These are phyloP conservation scores for Melanocharis versteri DNA, from an alignment of 2,113 vertebrate species.

Conservation along the genomic window DNA sequence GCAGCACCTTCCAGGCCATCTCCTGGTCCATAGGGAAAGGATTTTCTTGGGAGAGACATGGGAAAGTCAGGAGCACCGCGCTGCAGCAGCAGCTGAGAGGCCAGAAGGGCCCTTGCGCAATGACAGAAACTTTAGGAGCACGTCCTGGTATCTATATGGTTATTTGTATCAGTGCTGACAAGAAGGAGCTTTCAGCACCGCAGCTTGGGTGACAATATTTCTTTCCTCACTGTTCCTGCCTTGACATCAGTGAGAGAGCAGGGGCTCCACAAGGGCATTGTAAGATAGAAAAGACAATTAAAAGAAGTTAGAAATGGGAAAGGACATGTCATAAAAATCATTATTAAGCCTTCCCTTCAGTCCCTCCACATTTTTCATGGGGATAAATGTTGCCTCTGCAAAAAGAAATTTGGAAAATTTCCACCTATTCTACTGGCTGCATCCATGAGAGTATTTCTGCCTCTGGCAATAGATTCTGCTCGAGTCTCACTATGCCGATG, in stretches of 20 bases:
- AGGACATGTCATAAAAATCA: constrained; percentile 12
- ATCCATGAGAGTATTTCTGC: constrained; percentile 54
- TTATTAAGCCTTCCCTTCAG: constrained; percentile 25
- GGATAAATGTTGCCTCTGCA: constrained; percentile 33
- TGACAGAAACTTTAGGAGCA: constrained; percentile 3
- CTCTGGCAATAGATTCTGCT: constrained; percentile 56
- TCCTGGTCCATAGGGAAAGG: not conserved
- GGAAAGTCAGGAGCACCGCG: not conserved
- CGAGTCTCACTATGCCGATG: constrained; percentile 15
- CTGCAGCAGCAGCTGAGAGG: not conserved
- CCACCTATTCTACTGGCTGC: constrained; percentile 55
- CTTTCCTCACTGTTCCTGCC: constrained; percentile 31
- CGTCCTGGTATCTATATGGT: constrained; percentile 11
- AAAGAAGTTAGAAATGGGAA: constrained; percentile 11
- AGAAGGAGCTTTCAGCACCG: constrained; percentile 37
- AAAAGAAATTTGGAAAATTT: constrained; percentile 51
- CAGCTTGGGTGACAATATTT: constrained; percentile 47
- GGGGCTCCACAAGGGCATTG: not conserved
- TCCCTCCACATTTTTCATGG: constrained; percentile 23
- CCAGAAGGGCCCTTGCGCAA: not conserved
- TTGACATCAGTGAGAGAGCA: constrained; percentile 15
- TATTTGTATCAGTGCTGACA: constrained; percentile 42
- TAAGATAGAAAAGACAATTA: constrained; percentile 23
- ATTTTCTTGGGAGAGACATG: not conserved
- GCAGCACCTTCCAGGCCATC: not conserved